A percentile compares a stretch with the other conserved stretches of the same genome.
Conservation (phyloP, 2,888 invertebrate genomes). For the Hemicrepidius hirtus region DNA sequence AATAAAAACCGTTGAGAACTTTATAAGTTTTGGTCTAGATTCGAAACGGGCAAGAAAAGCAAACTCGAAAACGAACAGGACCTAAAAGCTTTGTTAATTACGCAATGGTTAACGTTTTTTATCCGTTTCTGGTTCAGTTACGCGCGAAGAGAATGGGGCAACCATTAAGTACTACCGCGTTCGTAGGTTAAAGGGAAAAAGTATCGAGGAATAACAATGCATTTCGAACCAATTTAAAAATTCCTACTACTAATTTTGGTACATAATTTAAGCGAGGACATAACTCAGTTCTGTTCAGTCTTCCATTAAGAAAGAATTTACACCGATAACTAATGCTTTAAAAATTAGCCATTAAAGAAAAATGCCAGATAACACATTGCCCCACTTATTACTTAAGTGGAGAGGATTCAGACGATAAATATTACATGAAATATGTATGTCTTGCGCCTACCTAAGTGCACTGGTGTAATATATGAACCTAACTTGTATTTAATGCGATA, state of each 20-base stretch:
- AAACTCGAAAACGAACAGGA: constrained; percentile 19
- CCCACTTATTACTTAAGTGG: constrained; percentile 50
- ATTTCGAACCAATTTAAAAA: constrained; percentile 32
- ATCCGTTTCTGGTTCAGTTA: constrained; percentile 30
- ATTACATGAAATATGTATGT: constrained; percentile 49
- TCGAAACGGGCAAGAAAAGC: constrained; percentile 15
- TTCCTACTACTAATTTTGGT: constrained; percentile 26
- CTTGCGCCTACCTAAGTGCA: constrained; percentile 43
- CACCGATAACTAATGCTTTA: constrained; percentile 52
- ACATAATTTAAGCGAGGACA: constrained; percentile 27
- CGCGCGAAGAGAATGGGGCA: constrained; percentile 10
- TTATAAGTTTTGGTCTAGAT: constrained; percentile 5
- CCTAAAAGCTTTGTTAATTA: constrained; percentile 31
- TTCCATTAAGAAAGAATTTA: constrained; percentile 42
- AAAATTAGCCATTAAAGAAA: constrained; percentile 56
- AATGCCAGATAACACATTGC: constrained; percentile 55
- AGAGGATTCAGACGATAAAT: constrained; percentile 47
- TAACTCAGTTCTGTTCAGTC: constrained; percentile 25
- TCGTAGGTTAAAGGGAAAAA: constrained; percentile 5
- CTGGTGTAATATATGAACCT: constrained; percentile 37
- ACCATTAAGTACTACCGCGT: constrained; percentile 19
- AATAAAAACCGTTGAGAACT: not conserved
- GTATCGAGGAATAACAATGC: constrained; percentile 15
- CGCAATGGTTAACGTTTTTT: constrained; percentile 30
- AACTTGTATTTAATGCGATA: constrained; percentile 40